These are phyloP conservation scores for Aspidoscelis tigris DNA, from an alignment of 2,113 vertebrate genomes.

Conservation along the genomic window DNA sequence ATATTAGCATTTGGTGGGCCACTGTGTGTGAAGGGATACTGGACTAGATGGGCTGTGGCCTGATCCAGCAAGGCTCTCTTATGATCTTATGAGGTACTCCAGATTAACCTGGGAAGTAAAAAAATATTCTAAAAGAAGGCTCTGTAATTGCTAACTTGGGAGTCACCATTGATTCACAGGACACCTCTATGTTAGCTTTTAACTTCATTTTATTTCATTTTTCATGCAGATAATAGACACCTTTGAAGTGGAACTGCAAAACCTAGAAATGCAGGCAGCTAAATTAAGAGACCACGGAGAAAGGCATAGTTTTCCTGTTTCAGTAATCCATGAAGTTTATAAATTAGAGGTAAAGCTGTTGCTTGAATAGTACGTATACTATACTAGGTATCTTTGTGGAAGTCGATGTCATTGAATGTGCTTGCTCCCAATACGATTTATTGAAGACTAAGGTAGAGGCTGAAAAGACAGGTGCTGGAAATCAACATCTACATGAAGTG, in stretches of 20 bases:
- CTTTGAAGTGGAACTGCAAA: slow-evolving; percentile 73
- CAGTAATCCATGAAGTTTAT: slow-evolving; percentile 77
- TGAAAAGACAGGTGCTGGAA: background rate
- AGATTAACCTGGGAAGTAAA: too few species aligned
- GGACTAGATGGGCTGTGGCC: too few species aligned
- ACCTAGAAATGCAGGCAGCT: slow-evolving; percentile 75
- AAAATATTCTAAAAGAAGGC: too few species aligned
- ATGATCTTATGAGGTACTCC: too few species aligned
- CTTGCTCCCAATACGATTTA: background rate
- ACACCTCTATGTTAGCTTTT: background rate
- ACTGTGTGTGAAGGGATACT: too few species aligned
- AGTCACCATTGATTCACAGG: too few species aligned
- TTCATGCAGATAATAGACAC: slow-evolving; percentile 73
- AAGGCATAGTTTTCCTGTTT: slow-evolving; percentile 66
- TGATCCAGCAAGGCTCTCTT: too few species aligned
- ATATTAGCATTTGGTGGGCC: too few species aligned
- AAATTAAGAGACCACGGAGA: slow-evolving; percentile 77
- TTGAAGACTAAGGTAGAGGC: background rate
- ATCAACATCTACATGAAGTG: background rate
- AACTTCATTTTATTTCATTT: slow-evolving; percentile 16
- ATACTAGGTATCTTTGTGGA: background rate
- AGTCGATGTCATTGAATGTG: background rate
- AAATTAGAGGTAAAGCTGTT: slow-evolving; percentile 81
- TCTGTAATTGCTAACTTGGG: too few species aligned
- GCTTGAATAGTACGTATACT: background rate